Conservation (phyloP, 2,888 invertebrate species). For the Noctua janthina region DNA sequence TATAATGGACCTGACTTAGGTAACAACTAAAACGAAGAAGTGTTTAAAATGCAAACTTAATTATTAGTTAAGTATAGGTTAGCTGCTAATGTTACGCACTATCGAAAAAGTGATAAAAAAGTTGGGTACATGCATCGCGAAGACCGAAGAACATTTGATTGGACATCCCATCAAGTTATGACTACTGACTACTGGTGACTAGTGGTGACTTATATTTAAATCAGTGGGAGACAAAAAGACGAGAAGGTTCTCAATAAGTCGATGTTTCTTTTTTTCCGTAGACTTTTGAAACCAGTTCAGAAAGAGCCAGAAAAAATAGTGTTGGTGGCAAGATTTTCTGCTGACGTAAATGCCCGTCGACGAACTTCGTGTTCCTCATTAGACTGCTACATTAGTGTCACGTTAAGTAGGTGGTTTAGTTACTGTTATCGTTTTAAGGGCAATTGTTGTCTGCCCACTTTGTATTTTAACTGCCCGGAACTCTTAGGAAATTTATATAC, state of each 20-base stretch:
- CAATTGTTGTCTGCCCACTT: constrained; percentile 11
- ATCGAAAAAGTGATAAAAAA: neutral
- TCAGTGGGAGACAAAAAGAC: too few species aligned
- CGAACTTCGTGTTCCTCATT: neutral
- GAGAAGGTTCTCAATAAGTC: too few species aligned
- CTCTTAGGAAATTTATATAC: neutral
- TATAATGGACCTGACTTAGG: neutral
- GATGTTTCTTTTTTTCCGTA: too few species aligned
- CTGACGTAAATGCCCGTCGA: too few species aligned
- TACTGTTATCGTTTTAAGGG: neutral
- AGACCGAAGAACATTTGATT: neutral
- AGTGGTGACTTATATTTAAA: neutral
- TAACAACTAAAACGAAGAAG: constrained; percentile 12
- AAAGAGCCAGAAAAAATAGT: too few species aligned
- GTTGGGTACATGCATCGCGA: neutral
- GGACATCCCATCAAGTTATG: neutral
- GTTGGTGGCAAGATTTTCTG: too few species aligned
- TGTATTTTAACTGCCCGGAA: constrained; percentile 5
- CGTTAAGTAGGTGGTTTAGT: constrained; percentile 2
- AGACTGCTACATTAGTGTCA: constrained; percentile 6
- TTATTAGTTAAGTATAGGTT: neutral
- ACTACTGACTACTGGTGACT: neutral
- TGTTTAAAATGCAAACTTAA: constrained; percentile 38
- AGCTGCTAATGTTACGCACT: neutral
- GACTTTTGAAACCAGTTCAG: too few species aligned